A percentile compares a stretch with the other conserved stretches of the same genome.
Evolutionary conservation across 2,113 vertebrate species (phyloP).

Genomic region (Pelecanoides urinatrix): DNA sequence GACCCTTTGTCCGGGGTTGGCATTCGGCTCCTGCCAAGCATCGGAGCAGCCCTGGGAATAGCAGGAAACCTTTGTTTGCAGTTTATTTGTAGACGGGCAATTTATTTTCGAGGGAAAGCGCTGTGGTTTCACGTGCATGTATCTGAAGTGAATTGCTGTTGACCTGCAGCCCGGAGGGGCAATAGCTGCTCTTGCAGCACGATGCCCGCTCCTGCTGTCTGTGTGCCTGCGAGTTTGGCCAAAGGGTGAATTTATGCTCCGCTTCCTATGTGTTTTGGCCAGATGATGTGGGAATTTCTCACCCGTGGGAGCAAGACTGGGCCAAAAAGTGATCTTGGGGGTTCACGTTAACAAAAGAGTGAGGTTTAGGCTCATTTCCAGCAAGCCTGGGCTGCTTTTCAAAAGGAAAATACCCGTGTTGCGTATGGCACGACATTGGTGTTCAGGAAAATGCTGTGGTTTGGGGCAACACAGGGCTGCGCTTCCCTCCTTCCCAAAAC

Average conservation of each 20-base stretch:
- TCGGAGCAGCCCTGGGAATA: not conserved
- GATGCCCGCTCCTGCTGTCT: not conserved
- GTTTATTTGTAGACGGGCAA: not conserved
- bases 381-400: not conserved
- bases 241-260: not conserved
- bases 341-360: not conserved
- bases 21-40: not conserved
- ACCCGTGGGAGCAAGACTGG: not conserved
- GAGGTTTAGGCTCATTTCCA: not conserved
- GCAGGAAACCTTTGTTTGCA: not conserved
- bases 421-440: fast-evolving
- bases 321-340: not conserved
- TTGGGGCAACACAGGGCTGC: not conserved
- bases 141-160: fast-evolving
- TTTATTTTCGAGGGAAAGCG: not conserved
- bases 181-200: not conserved
- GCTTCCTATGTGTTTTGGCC: fast-evolving
- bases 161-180: not conserved
- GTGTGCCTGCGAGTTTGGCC: fast-evolving
- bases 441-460: not conserved
- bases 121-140: fast-evolving
- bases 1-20: not conserved
- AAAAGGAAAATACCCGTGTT: fast-evolving
- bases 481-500: not conserved
- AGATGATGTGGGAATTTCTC: not conserved